Percentiles rank a stretch among this genome's conserved stretches.
These are phyloP conservation scores for Acinonyx jubatus DNA, from an alignment of 2,113 vertebrate genomes.

Conservation along the genomic window DNA sequence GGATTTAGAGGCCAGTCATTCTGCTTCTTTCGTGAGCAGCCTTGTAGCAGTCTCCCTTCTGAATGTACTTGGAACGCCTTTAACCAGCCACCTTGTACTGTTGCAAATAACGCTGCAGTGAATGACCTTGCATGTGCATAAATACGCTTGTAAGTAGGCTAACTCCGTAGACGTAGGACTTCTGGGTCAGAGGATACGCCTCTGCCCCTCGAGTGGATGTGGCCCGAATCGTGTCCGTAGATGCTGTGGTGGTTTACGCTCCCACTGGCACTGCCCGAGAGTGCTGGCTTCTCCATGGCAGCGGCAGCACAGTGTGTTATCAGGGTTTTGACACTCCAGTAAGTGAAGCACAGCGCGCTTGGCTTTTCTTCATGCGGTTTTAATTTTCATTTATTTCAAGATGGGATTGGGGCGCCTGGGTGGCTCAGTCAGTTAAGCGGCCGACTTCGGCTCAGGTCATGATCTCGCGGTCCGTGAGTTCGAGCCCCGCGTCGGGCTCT, in stretches of 20 bases:
- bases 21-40: not conserved
- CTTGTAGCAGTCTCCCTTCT: not conserved
- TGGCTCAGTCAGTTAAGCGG: no score
- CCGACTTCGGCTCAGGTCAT: no score
- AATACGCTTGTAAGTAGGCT: not conserved
- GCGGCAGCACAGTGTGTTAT: not conserved
- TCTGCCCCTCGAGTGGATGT: not conserved
- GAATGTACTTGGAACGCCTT: not conserved
- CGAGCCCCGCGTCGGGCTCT: fast-evolving
- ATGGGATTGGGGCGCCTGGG: not conserved
- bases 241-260: not conserved
- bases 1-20: not conserved
- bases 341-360: not conserved
- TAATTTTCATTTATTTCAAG: conserved; percentile 11
- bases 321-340: not conserved
- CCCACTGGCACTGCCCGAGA: not conserved
- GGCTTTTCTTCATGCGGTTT: not conserved
- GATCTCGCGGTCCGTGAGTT: no score
- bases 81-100: not conserved
- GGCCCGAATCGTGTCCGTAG: not conserved
- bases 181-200: not conserved
- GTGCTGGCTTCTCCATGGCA: not conserved
- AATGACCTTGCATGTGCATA: not conserved
- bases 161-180: not conserved
- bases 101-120: not conserved